Evolutionary conservation across 1,140 invertebrate genomes (phyloP).

Genomic region (Oryctes rhinoceros): DNA sequence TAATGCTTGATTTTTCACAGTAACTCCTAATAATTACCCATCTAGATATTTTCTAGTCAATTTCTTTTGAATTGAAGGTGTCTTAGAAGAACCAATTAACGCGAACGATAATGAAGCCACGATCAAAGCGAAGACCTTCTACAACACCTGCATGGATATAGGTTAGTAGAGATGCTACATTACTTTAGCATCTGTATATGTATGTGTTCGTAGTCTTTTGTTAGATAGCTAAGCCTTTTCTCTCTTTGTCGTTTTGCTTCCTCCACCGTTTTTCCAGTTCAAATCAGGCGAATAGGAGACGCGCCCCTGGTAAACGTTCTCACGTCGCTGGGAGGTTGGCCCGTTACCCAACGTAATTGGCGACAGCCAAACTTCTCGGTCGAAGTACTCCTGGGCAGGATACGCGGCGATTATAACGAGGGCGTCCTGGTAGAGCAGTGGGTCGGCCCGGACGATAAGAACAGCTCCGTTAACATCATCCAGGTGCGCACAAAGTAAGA

Average conservation of each 20-base stretch:
- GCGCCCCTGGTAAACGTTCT: slow-evolving; percentile 70
- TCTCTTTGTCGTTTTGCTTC: too few relatives aligned
- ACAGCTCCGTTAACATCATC: slow-evolving; percentile 84
- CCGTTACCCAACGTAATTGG: slow-evolving; percentile 75
- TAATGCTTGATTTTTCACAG: too few relatives aligned
- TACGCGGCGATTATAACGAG: slow-evolving; percentile 78
- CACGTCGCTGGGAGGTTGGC: slow-evolving; percentile 77
- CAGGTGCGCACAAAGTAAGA: slow-evolving; percentile 73
- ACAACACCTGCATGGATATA: slow-evolving; percentile 86
- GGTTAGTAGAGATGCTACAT: slow-evolving; percentile 70
- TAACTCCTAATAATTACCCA: too few relatives aligned
- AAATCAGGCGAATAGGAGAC: slow-evolving; percentile 77
- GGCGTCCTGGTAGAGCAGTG: slow-evolving; percentile 80
- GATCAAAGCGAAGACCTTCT: slow-evolving; percentile 84
- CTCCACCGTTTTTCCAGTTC: slow-evolving; percentile 63
- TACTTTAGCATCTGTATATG: background rate
- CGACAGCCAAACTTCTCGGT: slow-evolving; percentile 65
- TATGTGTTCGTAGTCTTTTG: background rate
- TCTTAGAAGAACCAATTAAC: slow-evolving; percentile 75
- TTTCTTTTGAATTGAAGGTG: slow-evolving; percentile 59
- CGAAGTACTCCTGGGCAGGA: slow-evolving; percentile 72
- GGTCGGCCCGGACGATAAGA: slow-evolving; percentile 87
- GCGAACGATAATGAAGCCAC: slow-evolving; percentile 75
- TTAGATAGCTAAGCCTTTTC: too few relatives aligned
- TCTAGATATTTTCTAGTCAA: background rate